Percentiles rank a stretch among this genome's conserved stretches.
Conservation (phyloP, 2,113 vertebrate genomes). For the Chunga burmeisteri region DNA sequence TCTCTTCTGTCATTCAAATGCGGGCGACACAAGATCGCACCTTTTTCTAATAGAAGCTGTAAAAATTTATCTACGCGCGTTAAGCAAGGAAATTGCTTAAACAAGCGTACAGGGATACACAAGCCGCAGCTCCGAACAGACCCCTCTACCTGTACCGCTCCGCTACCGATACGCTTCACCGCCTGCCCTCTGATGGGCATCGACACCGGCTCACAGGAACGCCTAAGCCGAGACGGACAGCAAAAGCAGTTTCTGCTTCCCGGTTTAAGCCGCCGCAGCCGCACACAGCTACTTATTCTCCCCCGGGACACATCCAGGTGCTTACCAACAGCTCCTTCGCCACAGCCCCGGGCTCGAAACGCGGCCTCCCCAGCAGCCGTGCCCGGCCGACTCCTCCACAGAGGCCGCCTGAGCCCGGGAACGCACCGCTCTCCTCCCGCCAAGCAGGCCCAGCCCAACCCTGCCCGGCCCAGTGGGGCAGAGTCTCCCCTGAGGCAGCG, state of each 20-base stretch:
- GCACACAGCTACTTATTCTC: accelerated
- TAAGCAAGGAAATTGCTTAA: accelerated
- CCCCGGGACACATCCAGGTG: too few species aligned
- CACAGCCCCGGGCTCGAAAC: not conserved
- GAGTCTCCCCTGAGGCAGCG: not conserved
- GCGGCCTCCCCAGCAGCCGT: not conserved
- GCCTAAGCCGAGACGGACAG: accelerated
- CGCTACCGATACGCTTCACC: accelerated
- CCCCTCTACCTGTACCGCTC: accelerated
- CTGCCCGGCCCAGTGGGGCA: not conserved
- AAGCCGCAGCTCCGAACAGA: accelerated
- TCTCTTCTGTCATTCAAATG: accelerated
- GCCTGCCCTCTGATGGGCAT: accelerated
- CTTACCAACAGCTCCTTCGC: not conserved
- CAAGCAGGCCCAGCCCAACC: not conserved
- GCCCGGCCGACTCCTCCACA: too few species aligned
- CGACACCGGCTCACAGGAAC: accelerated
- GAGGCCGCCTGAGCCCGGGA: too few species aligned
- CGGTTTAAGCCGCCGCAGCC: not conserved
- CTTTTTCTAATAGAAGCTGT: not conserved
- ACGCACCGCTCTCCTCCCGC: not conserved
- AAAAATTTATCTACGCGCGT: accelerated
- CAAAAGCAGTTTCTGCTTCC: not conserved
- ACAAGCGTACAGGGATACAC: accelerated
- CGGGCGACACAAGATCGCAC: accelerated